Percentiles rank a stretch among this genome's conserved stretches.
phyloP scores from a whole-genome alignment of 2,113 vertebrate genomes.

The Eublepharis macularius region DNA sequence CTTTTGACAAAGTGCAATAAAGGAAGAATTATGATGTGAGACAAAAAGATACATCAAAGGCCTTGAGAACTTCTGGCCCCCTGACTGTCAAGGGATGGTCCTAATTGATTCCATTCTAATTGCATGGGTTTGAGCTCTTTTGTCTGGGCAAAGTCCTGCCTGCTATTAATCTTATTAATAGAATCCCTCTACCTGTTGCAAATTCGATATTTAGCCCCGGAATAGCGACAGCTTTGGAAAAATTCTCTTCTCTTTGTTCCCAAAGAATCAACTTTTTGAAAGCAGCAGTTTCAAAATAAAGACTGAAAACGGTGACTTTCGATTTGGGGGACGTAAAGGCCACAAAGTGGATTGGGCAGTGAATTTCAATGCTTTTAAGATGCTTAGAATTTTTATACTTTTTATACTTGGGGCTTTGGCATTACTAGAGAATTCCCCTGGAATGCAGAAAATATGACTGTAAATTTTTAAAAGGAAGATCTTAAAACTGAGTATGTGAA shows the following conservation, averaged over 20 bases:
- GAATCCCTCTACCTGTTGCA: constrained; percentile 45
- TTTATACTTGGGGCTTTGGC: too few relatives aligned
- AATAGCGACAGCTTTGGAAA: constrained; percentile 26
- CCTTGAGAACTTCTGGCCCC: constrained; percentile 37
- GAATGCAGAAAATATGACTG: too few relatives aligned
- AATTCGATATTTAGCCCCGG: constrained; percentile 50
- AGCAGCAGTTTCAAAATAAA: neutral
- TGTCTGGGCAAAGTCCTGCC: constrained; percentile 49
- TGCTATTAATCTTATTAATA: constrained; percentile 69
- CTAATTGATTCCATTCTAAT: constrained; percentile 63
- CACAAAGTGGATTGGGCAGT: too few relatives aligned
- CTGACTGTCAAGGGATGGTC: constrained; percentile 49
- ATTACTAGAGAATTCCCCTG: too few relatives aligned
- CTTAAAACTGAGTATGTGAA: too few relatives aligned
- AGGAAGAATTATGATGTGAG: constrained; percentile 42
- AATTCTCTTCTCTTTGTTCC: constrained; percentile 15
- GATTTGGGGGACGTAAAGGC: neutral
- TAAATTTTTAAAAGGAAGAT: too few relatives aligned
- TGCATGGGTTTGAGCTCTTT: constrained; percentile 51
- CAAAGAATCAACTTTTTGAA: neutral
- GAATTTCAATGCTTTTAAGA: too few relatives aligned
- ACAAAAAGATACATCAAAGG: constrained; percentile 37
- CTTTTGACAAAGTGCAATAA: constrained; percentile 27
- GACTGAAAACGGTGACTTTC: neutral
- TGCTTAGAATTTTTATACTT: too few relatives aligned